A percentile compares a stretch with the other conserved stretches of the same genome.
Conservation (phyloP, 2,888 invertebrate species). For the Drosophila mercatorum region DNA sequence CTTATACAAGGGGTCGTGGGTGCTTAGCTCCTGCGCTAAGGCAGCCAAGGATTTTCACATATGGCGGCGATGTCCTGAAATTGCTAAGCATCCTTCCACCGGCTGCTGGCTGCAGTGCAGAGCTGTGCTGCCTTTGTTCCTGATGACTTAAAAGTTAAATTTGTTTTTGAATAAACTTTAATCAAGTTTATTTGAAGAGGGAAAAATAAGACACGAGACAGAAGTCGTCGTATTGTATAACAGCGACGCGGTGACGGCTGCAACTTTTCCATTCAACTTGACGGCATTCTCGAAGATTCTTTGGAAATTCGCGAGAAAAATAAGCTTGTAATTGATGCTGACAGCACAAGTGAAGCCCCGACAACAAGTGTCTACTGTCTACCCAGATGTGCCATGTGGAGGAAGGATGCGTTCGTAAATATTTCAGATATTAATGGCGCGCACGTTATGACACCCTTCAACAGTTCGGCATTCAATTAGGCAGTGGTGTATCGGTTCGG, state of each 20-base stretch:
- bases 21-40: constrained; percentile 5
- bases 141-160: constrained; percentile 80
- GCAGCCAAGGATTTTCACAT: constrained; percentile 37
- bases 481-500: constrained; percentile 38
- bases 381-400: constrained; percentile 11
- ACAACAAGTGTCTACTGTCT: constrained; percentile 27
- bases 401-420: constrained; percentile 12
- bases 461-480: constrained; percentile 56
- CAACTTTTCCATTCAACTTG: constrained; percentile 32
- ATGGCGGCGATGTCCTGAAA: constrained; percentile 37
- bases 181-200: constrained; percentile 62
- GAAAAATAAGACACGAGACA: constrained; percentile 36
- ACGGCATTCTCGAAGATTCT: constrained; percentile 52
- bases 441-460: constrained; percentile 26
- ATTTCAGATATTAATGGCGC: constrained; percentile 59
- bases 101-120: constrained; percentile 18
- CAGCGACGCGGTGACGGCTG: neutral
- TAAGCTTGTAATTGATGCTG: constrained; percentile 67
- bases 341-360: constrained; percentile 40
- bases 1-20: constrained; percentile 8
- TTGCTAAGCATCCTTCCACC: constrained; percentile 29
- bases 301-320: constrained; percentile 36
- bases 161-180: constrained; percentile 73
- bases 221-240: constrained; percentile 21
- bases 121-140: constrained; percentile 9